Evolutionary conservation across 2,888 invertebrate species (phyloP).

Genomic region (Cerceris ruficornis): DNA sequence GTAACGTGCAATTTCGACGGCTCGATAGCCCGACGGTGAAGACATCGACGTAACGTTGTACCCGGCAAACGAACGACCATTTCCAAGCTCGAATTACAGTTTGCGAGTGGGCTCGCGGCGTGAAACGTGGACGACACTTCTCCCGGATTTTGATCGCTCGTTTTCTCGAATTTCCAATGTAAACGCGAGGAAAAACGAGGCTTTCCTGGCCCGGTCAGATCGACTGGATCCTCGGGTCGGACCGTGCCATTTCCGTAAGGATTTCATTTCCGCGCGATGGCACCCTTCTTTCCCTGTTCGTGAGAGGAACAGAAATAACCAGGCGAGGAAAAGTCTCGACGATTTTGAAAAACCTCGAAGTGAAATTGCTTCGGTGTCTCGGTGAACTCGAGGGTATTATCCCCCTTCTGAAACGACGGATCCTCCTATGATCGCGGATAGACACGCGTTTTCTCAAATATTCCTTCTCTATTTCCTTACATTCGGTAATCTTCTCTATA

Average conservation of each 20-base stretch:
- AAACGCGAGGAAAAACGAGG: constrained; percentile 8
- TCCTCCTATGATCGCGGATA: not conserved
- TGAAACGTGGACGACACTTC: constrained; percentile 7
- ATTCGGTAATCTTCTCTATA: constrained; percentile 14
- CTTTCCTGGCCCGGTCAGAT: constrained; percentile 17
- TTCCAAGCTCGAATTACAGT: constrained; percentile 18
- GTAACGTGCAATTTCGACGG: constrained; percentile 18
- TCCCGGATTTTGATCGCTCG: not conserved
- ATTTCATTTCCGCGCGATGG: constrained; percentile 61
- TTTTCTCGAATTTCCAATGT: not conserved
- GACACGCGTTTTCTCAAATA: constrained; percentile 9
- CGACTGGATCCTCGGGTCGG: constrained; percentile 29
- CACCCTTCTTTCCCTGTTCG: constrained; percentile 9
- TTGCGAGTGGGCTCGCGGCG: not conserved
- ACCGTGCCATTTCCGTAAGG: constrained; percentile 56
- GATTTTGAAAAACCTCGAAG: constrained; percentile 39
- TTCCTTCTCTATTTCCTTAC: not conserved
- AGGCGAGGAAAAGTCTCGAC: constrained; percentile 27
- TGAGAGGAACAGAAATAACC: constrained; percentile 7
- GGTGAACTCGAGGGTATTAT: constrained; percentile 21
- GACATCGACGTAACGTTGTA: not conserved
- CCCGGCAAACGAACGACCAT: constrained; percentile 11
- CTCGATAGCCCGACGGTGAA: not conserved
- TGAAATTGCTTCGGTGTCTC: constrained; percentile 42
- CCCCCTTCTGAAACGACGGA: constrained; percentile 17